Evolutionary conservation across 2,888 invertebrate genomes (phyloP).

Genomic region (Clanis bilineata): DNA sequence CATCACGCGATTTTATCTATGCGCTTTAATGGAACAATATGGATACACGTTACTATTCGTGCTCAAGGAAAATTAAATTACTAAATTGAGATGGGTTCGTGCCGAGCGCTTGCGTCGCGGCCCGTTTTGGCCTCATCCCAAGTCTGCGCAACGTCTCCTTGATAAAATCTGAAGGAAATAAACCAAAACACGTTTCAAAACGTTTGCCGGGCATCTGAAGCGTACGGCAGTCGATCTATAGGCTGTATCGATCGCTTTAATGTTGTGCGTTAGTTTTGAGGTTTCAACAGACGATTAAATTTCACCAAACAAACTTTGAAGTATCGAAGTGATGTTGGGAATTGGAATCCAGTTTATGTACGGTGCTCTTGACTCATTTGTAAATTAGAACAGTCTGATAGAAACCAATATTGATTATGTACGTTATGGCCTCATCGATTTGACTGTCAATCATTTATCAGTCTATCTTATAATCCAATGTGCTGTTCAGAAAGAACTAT

Average conservation of each 20-base stretch:
- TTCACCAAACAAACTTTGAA: background rate
- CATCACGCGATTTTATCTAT: slow-evolving; percentile 23
- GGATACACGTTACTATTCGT: slow-evolving; percentile 34
- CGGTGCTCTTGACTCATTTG: background rate
- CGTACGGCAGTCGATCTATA: background rate
- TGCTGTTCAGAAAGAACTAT: background rate
- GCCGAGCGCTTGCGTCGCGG: slow-evolving; percentile 32
- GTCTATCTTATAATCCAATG: background rate
- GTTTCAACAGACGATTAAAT: background rate
- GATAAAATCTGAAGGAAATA: slow-evolving; percentile 44
- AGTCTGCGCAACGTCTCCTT: slow-evolving; percentile 52
- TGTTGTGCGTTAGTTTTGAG: background rate
- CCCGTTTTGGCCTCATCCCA: slow-evolving; percentile 60
- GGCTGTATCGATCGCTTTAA: background rate
- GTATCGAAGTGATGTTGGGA: background rate
- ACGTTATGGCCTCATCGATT: background rate
- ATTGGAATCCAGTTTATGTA: background rate
- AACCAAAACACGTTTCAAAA: slow-evolving; percentile 44
- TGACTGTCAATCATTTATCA: background rate
- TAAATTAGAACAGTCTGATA: no score
- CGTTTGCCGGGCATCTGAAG: slow-evolving; percentile 33
- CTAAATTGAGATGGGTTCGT: slow-evolving; percentile 31
- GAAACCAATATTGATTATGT: no score
- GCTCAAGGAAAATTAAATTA: slow-evolving; percentile 37
- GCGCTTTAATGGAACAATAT: slow-evolving; percentile 27